Percentiles rank a stretch among this genome's conserved stretches.
Conservation (phyloP, 2,113 vertebrate genomes). For the Melanocharis versteri region DNA sequence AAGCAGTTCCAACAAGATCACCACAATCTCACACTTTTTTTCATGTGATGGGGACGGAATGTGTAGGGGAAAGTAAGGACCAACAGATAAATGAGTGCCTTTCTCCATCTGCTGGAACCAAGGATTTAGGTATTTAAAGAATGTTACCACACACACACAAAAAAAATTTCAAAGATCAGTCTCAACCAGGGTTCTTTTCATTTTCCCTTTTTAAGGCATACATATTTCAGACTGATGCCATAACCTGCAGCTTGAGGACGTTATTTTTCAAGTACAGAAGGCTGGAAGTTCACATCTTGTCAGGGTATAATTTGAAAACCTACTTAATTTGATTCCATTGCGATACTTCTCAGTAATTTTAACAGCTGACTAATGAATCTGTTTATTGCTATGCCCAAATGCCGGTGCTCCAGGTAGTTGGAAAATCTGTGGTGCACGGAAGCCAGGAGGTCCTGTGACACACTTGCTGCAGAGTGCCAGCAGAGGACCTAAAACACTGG, state of each 20-base stretch:
- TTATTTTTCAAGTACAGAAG: neutral
- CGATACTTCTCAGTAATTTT: neutral
- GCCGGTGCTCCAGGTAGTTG: accelerated
- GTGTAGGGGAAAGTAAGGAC: neutral
- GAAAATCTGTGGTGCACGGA: neutral
- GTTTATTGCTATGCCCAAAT: neutral
- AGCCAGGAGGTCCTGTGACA: neutral
- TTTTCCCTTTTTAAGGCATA: neutral
- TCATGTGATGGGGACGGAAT: neutral
- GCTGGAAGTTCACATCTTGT: neutral
- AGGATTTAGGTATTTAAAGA: neutral
- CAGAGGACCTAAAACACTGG: neutral
- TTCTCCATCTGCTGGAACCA: neutral
- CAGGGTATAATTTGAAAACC: neutral
- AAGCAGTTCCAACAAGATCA: neutral
- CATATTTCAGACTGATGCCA: neutral
- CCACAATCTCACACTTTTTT: neutral
- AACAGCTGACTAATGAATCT: neutral
- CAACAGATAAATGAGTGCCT: neutral
- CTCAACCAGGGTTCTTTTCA: neutral
- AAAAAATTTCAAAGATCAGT: neutral
- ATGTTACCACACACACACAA: neutral
- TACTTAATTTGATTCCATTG: neutral
- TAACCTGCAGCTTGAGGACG: neutral
- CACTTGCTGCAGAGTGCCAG: neutral